Conservation (phyloP, 2,797 vertebrate species). For the Bufotes viridis region DNA sequence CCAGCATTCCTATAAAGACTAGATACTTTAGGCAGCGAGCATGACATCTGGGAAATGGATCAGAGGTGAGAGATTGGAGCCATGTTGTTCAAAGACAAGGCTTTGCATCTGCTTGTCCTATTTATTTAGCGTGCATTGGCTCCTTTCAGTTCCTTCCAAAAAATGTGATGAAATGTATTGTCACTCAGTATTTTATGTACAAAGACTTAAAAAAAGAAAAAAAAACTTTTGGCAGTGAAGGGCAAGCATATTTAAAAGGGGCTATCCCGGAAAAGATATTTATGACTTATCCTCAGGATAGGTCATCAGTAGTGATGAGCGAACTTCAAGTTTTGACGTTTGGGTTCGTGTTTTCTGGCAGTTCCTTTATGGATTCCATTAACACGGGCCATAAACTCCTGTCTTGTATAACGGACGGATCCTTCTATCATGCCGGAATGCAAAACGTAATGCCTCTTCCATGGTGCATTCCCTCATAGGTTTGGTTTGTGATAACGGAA, state of each 20-base stretch:
- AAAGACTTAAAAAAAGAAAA: background rate
- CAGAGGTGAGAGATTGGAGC: slow-evolving; percentile 74
- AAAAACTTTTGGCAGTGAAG: background rate
- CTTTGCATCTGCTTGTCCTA: slow-evolving; percentile 61
- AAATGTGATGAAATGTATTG: slow-evolving; percentile 54
- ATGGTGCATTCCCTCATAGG: no score
- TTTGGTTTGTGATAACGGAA: no score
- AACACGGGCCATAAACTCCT: no score
- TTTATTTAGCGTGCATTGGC: slow-evolving; percentile 61
- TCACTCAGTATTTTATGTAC: slow-evolving; percentile 45
- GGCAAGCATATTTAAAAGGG: background rate
- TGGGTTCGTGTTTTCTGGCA: no score
- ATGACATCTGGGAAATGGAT: slow-evolving; percentile 72
- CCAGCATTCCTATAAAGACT: slow-evolving; percentile 77
- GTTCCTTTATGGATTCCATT: no score
- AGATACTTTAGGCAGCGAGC: slow-evolving; percentile 76
- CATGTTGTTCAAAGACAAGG: slow-evolving; percentile 63
- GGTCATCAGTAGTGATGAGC: no score
- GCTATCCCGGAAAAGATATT: no score
- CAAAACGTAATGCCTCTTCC: no score
- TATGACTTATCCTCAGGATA: no score
- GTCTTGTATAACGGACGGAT: no score
- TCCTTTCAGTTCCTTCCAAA: slow-evolving; percentile 61
- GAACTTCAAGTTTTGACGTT: no score
- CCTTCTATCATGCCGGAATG: no score